Percentiles rank a stretch among this genome's conserved stretches.
These are phyloP conservation scores for Drosophila fuyamai DNA, from an alignment of 1,140 invertebrate genomes.

Conservation along the genomic window DNA sequence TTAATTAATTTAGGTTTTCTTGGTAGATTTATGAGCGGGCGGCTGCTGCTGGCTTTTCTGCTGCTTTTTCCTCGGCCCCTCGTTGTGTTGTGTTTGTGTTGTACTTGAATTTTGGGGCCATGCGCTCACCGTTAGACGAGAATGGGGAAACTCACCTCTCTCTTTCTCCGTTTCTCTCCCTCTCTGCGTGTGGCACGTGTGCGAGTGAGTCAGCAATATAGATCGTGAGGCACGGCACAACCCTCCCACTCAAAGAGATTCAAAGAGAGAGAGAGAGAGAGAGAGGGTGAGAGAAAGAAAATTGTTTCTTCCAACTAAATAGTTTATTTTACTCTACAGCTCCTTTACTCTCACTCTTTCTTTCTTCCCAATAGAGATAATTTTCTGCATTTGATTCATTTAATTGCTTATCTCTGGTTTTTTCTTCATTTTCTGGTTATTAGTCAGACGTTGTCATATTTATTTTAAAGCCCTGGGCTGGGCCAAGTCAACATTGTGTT, in stretches of 20 bases:
- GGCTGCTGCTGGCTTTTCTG: slow-evolving; percentile 51
- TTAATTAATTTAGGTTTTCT: slow-evolving; percentile 57
- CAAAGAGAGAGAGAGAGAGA: neutral
- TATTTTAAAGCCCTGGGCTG: slow-evolving; percentile 39
- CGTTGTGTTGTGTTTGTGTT: slow-evolving; percentile 68
- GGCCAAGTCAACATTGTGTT: slow-evolving; percentile 12
- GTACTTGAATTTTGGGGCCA: slow-evolving; percentile 74
- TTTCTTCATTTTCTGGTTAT: slow-evolving; percentile 51
- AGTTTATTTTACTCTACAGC: neutral
- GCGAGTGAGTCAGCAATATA: slow-evolving; percentile 58
- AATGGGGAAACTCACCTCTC: slow-evolving; percentile 15
- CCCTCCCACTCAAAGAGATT: slow-evolving; percentile 25
- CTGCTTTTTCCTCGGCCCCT: slow-evolving; percentile 60
- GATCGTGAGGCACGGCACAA: slow-evolving; percentile 30
- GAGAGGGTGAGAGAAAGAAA: neutral
- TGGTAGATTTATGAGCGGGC: slow-evolving; percentile 52
- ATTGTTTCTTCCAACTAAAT: neutral
- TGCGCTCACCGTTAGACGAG: slow-evolving; percentile 49
- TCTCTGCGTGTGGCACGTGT: slow-evolving; percentile 43
- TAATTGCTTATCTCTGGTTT: slow-evolving; percentile 57
- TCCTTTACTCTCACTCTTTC: slow-evolving; percentile 4
- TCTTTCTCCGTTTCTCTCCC: slow-evolving; percentile 5
- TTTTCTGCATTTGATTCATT: slow-evolving; percentile 57
- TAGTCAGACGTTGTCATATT: slow-evolving; percentile 62
- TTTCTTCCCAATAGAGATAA: slow-evolving; percentile 5